phyloP scores from a whole-genome alignment of 92 coral and sea anemone genomes.

The Epizoanthus stellaris region DNA sequence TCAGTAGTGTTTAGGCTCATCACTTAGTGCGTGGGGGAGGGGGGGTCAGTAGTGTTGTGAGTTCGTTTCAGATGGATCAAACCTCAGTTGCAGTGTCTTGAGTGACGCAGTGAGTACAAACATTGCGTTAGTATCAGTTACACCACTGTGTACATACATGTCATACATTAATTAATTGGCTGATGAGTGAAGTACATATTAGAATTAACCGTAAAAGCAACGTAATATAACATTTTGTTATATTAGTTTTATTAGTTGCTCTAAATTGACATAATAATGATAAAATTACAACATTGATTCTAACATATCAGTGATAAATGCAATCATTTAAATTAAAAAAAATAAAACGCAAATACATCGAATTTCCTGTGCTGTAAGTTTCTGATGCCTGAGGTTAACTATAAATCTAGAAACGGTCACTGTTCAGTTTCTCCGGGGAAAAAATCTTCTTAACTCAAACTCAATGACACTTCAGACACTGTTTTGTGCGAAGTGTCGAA shows the following conservation, averaged over 20 bases:
- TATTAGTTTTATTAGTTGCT: background rate
- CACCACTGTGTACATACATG: background rate
- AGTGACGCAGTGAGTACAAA: background rate
- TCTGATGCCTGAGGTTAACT: too few relatives aligned
- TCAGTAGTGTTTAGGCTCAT: too few relatives aligned
- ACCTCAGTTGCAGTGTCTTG: background rate
- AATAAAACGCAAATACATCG: background rate
- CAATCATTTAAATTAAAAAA: background rate
- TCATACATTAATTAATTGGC: background rate
- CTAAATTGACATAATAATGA: background rate
- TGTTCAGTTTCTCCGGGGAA: too few relatives aligned
- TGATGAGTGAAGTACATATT: background rate
- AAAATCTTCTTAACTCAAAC: too few relatives aligned
- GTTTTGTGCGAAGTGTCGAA: too few relatives aligned
- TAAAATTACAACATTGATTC: background rate
- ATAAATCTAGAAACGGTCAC: too few relatives aligned
- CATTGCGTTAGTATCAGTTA: background rate
- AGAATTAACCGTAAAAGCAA: too few relatives aligned
- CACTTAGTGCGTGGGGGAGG: too few relatives aligned
- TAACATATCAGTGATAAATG: background rate
- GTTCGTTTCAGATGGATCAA: background rate
- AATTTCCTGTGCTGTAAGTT: too few relatives aligned
- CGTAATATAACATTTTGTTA: too few relatives aligned
- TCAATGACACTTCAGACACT: too few relatives aligned
- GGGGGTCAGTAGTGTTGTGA: too few relatives aligned